Percentiles rank a stretch among this genome's conserved stretches.
Evolutionary conservation across 2,113 vertebrate genomes (phyloP).

Genomic region (Furnarius figulus): DNA sequence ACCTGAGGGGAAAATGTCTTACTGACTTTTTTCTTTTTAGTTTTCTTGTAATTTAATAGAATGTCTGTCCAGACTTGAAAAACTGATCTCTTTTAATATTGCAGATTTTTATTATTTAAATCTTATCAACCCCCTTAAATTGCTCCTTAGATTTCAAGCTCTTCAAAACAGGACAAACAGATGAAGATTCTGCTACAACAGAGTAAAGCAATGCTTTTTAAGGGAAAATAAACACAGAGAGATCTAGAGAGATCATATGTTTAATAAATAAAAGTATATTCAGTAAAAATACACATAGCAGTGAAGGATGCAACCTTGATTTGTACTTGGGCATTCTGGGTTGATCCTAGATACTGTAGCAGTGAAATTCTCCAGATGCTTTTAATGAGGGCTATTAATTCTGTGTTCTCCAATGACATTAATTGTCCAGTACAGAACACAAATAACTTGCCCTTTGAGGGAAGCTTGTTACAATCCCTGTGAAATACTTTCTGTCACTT

Average conservation of each 20-base stretch:
- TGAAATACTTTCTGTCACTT: conserved; percentile 14
- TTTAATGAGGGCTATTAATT: conserved; percentile 70
- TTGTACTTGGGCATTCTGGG: background rate
- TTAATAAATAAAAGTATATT: background rate
- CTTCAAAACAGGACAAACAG: background rate
- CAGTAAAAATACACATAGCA: background rate
- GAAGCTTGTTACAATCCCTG: background rate
- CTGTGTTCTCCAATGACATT: conserved; percentile 39
- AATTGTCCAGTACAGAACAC: conserved; percentile 27
- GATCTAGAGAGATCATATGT: background rate
- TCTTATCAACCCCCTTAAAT: background rate
- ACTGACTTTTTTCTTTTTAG: background rate
- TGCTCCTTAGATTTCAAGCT: background rate
- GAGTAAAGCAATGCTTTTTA: background rate
- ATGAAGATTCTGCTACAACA: background rate
- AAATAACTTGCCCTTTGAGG: conserved; percentile 26
- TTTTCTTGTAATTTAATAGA: background rate
- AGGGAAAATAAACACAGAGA: background rate
- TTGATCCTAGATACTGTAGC: background rate
- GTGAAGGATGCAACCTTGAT: conserved; percentile 34
- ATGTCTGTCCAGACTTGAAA: background rate
- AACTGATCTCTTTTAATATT: background rate
- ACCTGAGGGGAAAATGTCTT: background rate
- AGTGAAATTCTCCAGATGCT: conserved; percentile 56
- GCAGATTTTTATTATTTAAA: background rate